phyloP scores from a whole-genome alignment of 2,888 invertebrate genomes.

The Operophtera brumata region DNA sequence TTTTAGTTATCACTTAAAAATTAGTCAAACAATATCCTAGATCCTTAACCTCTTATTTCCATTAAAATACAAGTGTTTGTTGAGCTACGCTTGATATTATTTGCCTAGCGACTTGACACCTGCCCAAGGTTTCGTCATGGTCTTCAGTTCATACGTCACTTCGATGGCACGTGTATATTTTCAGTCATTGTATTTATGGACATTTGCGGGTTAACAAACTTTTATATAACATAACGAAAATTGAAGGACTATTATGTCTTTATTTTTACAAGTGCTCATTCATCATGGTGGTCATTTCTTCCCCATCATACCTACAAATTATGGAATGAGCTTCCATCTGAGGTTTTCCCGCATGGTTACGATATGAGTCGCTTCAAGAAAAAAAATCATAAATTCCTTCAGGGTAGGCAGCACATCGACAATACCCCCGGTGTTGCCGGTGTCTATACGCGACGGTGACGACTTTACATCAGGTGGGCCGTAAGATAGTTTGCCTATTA shows the following conservation, averaged over 20 bases:
- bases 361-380: too few species aligned
- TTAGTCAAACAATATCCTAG: not conserved
- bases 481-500: too few species aligned
- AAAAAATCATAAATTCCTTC: too few species aligned
- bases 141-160: not conserved
- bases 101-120: not conserved
- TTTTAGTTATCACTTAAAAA: not conserved
- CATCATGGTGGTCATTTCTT: not conserved
- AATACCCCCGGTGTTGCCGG: too few species aligned
- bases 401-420: too few species aligned
- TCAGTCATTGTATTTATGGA: not conserved
- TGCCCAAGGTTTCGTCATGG: constrained; percentile 7
- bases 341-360: too few species aligned
- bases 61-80: not conserved
- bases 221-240: not conserved
- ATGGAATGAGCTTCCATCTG: too few species aligned
- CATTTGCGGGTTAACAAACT: not conserved
- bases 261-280: too few species aligned
- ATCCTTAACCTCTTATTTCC: not conserved
- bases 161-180: not conserved
- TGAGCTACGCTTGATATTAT: not conserved
- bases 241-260: not conserved
- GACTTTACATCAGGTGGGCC: too few species aligned
- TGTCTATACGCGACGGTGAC: too few species aligned
- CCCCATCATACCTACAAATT: too few species aligned